A percentile compares a stretch with the other conserved stretches of the same genome.
Conservation (phyloP, 1,140 invertebrate genomes). For the Trichomalopsis sarcophagae region DNA sequence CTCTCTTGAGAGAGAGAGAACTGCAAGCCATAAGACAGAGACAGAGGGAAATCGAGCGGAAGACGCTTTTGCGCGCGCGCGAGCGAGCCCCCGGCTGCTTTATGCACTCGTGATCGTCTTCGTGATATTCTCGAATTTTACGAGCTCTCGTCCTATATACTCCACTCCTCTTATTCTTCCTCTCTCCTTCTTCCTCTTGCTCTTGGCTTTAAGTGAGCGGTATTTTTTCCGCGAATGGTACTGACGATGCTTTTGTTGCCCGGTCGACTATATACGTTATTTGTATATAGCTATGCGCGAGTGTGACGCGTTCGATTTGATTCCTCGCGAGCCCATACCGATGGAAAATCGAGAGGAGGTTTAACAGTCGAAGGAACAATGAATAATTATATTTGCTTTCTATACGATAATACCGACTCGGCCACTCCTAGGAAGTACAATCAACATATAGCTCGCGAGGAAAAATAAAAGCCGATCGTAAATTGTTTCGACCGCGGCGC, state of each 20-base stretch:
- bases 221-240: slow-evolving; percentile 4
- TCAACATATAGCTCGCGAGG: background rate
- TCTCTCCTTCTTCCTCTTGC: slow-evolving; percentile 44
- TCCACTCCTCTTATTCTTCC: slow-evolving; percentile 32
- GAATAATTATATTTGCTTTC: no score
- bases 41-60: slow-evolving; percentile 40
- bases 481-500: background rate
- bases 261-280: no score
- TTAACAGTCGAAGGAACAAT: no score
- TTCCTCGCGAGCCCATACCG: background rate
- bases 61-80: slow-evolving; percentile 9
- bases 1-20: background rate
- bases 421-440: background rate
- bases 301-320: no score
- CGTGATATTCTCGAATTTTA: slow-evolving; percentile 47
- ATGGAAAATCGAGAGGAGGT: background rate
- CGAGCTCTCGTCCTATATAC: slow-evolving; percentile 5
- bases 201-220: slow-evolving; percentile 33
- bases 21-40: background rate
- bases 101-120: slow-evolving; percentile 47
- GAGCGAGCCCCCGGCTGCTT: slow-evolving; percentile 15
- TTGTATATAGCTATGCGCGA: no score
- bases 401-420: no score
- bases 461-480: background rate
- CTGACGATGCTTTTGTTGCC: slow-evolving; percentile 21